Evolutionary conservation across 2,888 invertebrate genomes (phyloP), one percentile per base, ranked within the genome.

Genomic region (Thecophora atra): DNA sequence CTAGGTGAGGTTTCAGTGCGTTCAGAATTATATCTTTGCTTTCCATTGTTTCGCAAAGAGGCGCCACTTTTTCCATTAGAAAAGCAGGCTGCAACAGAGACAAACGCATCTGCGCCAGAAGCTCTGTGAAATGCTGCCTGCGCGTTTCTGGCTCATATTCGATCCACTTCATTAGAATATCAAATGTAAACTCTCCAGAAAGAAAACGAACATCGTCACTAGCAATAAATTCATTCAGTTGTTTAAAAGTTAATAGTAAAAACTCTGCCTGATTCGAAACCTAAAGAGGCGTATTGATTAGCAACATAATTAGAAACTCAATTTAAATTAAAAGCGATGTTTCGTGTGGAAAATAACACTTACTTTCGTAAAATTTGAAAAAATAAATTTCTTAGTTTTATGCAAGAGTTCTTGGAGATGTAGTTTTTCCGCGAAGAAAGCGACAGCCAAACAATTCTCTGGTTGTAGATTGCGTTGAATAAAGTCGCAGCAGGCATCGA

Each of bases 391-490:
- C 83, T 94, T 92, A 75, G 97, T 95, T 81, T 92, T 90, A 81
- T 91, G 91, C 78, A 94, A 89, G 78, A 97, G 89, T 78, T 93
- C 91, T 76, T 90, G 88, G 86, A 97, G 97, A 69, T 94, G 93
- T 85, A 96, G 96, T 79, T 94, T 93, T 83, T 97, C 97, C 62
- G 97, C 97, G 88, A 97, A 98, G 83, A 95, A 90, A 74, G 94
- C 91, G 83, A 98, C 97, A 26, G 97, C 97, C 77, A 98, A 89
- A 87, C 97, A 97, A 86, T 98, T 98, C 80, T 96, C 96, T 0
- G 97, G 97, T 87, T 83, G 83, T 30, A 85, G 74, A 85, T 97
- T 97, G 81, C 95, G 94, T 81, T 93, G 92, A 70, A 98, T 89
- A 86, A 96, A 98, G 80, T 91, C 90, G 81, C 97, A 97, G 44